Percentiles rank a stretch among this genome's conserved stretches.
These are phyloP conservation scores for Epinephelus coioides DNA, from an alignment of 2,797 vertebrate species.

Conservation along the genomic window DNA sequence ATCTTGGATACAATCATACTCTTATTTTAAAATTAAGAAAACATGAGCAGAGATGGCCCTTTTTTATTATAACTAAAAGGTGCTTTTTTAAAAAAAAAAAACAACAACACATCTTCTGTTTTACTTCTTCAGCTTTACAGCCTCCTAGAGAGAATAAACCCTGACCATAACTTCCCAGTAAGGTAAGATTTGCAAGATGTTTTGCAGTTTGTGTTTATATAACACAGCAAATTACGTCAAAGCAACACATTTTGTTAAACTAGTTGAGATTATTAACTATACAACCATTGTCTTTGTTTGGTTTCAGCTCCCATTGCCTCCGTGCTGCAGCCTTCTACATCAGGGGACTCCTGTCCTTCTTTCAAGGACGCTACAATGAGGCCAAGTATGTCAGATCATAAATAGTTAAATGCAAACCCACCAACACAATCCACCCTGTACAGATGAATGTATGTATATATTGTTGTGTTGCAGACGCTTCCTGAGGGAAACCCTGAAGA, in stretches of 20 bases:
- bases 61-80: background rate
- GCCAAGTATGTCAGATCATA: conserved; percentile 90
- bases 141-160: conserved; percentile 97
- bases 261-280: background rate
- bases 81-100: background rate
- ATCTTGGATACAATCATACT: background rate
- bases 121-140: conserved; percentile 90
- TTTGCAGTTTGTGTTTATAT: background rate
- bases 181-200: conserved; percentile 84
- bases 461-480: conserved; percentile 88
- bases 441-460: background rate
- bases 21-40: background rate
- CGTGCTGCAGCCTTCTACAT: conserved; percentile 98
- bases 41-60: background rate
- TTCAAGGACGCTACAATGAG: conserved; percentile 98
- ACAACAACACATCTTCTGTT: background rate
- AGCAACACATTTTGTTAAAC: background rate
- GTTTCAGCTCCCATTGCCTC: conserved; percentile 92
- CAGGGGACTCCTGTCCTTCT: conserved; percentile 97
- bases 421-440: background rate
- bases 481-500: conserved; percentile 97
- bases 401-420: background rate
- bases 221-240: background rate
- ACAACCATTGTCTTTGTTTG: conserved; percentile 10
- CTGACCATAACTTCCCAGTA: conserved; percentile 98